phyloP scores from a whole-genome alignment of 1,140 invertebrate genomes.

The Mercenaria mercenaria region DNA sequence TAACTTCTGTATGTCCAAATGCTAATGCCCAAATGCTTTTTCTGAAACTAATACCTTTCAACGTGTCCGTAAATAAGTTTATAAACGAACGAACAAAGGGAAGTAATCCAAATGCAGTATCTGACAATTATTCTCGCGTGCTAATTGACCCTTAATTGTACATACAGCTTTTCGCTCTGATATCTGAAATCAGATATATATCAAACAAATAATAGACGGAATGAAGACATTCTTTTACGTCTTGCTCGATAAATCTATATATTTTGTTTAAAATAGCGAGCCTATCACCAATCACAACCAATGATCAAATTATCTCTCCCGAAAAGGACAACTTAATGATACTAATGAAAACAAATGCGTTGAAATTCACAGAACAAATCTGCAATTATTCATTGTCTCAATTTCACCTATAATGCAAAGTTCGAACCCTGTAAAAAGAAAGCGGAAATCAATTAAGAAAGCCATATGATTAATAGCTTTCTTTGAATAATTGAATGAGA shows the following conservation, averaged over 20 bases:
- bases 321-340: constrained; percentile 43
- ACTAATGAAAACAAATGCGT: constrained; percentile 57
- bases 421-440: constrained; percentile 58
- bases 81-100: constrained; percentile 29
- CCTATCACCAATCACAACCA: background rate
- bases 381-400: constrained; percentile 56
- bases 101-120: background rate
- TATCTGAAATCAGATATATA: too few species aligned
- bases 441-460: constrained; percentile 64
- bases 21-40: too few species aligned
- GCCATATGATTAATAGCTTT: constrained; percentile 50
- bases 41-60: too few species aligned
- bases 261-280: background rate
- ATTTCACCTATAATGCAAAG: constrained; percentile 62
- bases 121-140: background rate
- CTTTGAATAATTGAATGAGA: constrained; percentile 49
- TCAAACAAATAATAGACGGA: too few species aligned
- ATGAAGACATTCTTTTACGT: too few species aligned
- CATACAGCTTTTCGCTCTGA: too few species aligned
- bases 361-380: constrained; percentile 53
- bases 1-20: background rate
- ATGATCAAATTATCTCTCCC: constrained; percentile 15
- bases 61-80: too few species aligned
- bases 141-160: constrained; percentile 22
- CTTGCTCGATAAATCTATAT: background rate